Evolutionary conservation across 2,113 vertebrate species (phyloP).

Genomic region (cattle (Bos taurus)): ARS-UCD2.0 NC_037352.1:36841501-36842000

Average conservation of each 20-base stretch:
- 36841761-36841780: background rate
- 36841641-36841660: background rate
- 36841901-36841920: background rate
- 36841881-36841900: background rate
- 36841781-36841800: background rate
- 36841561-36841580: constrained; percentile 54
- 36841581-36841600: constrained; percentile 44
- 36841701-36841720: constrained; percentile 30
- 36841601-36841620: constrained; percentile 31
- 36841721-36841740: background rate
- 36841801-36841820: constrained; percentile 5
- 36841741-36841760: constrained; percentile 34
- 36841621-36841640: constrained; percentile 48
- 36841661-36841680: background rate
- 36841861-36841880: background rate
- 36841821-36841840: constrained; percentile 16
- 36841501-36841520: constrained; percentile 43
- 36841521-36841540: constrained; percentile 30
- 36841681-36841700: constrained; percentile 26
- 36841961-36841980: constrained; percentile 47
- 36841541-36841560: constrained; percentile 52
- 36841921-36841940: background rate
- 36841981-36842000: constrained; percentile 39
- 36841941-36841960: constrained; percentile 17
- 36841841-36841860: background rate